Evolutionary conservation across 2,888 invertebrate species (phyloP).

Genomic region (Stenichneumon culpator): DNA sequence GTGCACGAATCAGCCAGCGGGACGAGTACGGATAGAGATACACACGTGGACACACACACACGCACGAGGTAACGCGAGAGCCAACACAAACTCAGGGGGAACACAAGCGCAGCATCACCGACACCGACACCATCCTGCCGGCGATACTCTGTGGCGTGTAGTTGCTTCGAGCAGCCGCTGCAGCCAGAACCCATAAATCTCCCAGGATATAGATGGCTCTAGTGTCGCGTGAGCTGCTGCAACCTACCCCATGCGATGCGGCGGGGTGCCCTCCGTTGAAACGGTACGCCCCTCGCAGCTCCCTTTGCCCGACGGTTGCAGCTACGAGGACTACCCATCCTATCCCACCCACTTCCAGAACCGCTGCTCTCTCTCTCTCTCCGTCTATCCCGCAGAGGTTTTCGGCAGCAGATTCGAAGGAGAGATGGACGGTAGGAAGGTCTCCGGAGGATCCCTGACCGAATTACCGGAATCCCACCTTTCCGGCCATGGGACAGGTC

Average conservation of each 20-base stretch:
- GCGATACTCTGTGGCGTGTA: slow-evolving; percentile 81
- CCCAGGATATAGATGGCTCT: slow-evolving; percentile 85
- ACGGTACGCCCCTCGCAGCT: slow-evolving; percentile 79
- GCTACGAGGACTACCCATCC: slow-evolving; percentile 71
- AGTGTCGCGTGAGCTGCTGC: slow-evolving; percentile 84
- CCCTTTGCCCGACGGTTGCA: slow-evolving; percentile 64
- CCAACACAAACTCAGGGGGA: slow-evolving; percentile 41
- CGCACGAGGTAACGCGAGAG: neutral
- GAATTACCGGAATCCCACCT: slow-evolving; percentile 83
- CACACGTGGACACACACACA: slow-evolving; percentile 21
- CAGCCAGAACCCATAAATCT: slow-evolving; percentile 85
- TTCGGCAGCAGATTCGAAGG: slow-evolving; percentile 18
- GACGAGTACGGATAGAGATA: slow-evolving; percentile 37
- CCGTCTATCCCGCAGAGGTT: slow-evolving; percentile 51
- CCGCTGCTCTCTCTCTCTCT: slow-evolving; percentile 65
- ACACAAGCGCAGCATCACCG: slow-evolving; percentile 59
- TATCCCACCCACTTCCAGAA: slow-evolving; percentile 73
- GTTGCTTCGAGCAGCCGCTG: slow-evolving; percentile 83
- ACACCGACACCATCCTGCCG: slow-evolving; percentile 68
- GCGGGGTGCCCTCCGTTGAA: slow-evolving; percentile 81
- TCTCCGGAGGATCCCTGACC: slow-evolving; percentile 73
- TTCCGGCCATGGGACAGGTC: slow-evolving; percentile 73
- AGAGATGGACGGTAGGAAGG: slow-evolving; percentile 45
- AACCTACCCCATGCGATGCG: slow-evolving; percentile 85
- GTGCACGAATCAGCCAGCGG: slow-evolving; percentile 6